Evolutionary conservation across 2,113 vertebrate genomes (phyloP), one percentile per base, ranked within the genome.

Genomic region (Chloebia gouldiae): DNA sequence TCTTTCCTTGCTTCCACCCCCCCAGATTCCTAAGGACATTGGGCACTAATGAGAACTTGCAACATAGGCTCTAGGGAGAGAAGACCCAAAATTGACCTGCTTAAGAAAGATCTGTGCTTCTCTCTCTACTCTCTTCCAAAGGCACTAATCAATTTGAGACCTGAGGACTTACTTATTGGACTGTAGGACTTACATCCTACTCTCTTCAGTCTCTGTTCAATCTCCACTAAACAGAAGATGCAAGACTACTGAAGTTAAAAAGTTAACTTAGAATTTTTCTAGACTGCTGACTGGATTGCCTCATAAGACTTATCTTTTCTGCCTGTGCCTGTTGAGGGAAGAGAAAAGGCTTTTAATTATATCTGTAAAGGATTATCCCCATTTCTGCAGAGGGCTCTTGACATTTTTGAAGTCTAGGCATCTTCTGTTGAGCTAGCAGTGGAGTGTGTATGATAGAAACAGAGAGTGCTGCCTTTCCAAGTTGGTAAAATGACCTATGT

Each of bases 321-420:
- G 61, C 4, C 1, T 56, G 22, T 11, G 64, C 33, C 72, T 78
- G 28, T 44, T 76, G 49, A 89, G 45, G 56, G 77, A 71, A 76
- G 66, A 86, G 45, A 44, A 88, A 93, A 86, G 40, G 37, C 35
- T 92, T 95, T 93, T 93, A 94, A 92, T 95, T 91, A 68, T 64
- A 81, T 76, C 60, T 81, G 65, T 60, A 87, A 71, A 19, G 81
- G 69, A 93, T 89, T 93, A 86, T 54, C 40, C 47, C 16, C 73
- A 61, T 71, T 65, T 64, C 69, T 93, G 47, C 60, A 88, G 91
- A 96, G 86, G 65, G 56, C 69, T 77, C 70, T 88, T 88, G 88
- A 86, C 76, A 75, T 88, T 86, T 96, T 90, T 86, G 66, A 92
- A 88, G 72, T 35, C 77, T 68, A 91, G 40, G 61, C 72, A 21